Evolutionary conservation across 1,140 invertebrate genomes (phyloP), one percentile per base, ranked within the genome.

Genomic region (Meteorus sp.): DNA sequence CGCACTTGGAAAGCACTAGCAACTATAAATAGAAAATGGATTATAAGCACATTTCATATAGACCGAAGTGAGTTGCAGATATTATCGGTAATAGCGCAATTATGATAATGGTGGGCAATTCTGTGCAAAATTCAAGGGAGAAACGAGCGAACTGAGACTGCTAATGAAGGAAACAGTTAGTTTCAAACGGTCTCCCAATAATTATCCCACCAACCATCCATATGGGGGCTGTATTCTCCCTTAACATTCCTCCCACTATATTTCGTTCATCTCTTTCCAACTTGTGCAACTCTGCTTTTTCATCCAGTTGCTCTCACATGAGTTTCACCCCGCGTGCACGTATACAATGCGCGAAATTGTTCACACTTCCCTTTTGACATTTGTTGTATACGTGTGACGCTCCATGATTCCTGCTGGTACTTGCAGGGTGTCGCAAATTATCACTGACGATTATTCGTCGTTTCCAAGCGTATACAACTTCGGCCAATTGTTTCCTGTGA

Each of bases 81-180:
- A 78, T 80, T 80, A 79, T 79, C 77, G 73, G 76, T 80, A 79
- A 80, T 79, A 75, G 77, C 69, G 74, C 77, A 79, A 79, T 80
- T 80, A 79, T 78, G 71, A 79, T 78, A 79, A 80, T 78, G 72
- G 76, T 59, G 67, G 77, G 76, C 77, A 80, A 78, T 80, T 78
- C 74, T 69, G 73, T 64, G 70, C 71, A 74, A 77, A 80, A 80
- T 79, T 78, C 73, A 73, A 57, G 59, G 52, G 57, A 56, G 55
- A 57, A 59, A 62, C 47, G 52, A 35, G 66, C 67, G 75, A 78
- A 79, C 76, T 77, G 75, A 78, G 74, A 80, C 76, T 79, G 75
- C 77, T 80, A 80, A 80, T 80, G 76, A 80, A 80, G 78, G 78
- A 80, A 80, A 80, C 78, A 79, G 77, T 79, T 79, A 77, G 77